Conservation (phyloP, 2,888 invertebrate genomes). For the Leptopilina drosophilae region DNA sequence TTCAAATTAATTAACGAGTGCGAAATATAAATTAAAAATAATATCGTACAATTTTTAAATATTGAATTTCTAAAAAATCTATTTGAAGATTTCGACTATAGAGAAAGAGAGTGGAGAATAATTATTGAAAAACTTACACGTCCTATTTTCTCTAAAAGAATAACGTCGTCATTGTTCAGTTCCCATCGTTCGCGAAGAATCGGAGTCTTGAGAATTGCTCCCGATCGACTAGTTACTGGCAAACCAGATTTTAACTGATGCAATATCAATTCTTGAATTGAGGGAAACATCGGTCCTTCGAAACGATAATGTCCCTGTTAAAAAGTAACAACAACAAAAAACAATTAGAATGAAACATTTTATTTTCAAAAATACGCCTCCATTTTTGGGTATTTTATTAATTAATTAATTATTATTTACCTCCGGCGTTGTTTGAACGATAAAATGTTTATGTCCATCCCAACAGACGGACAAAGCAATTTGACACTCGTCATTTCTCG, state of each 20-base stretch:
- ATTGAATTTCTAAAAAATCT: too few species aligned
- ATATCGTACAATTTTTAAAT: too few species aligned
- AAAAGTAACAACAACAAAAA: constrained; percentile 33
- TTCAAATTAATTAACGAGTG: too few species aligned
- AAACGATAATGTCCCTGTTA: constrained; percentile 92
- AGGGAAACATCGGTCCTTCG: constrained; percentile 95
- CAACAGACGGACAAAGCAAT: constrained; percentile 96
- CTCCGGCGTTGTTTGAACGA: constrained; percentile 95
- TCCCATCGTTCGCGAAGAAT: constrained; percentile 96
- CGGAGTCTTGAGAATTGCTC: constrained; percentile 91
- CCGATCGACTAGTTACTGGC: constrained; percentile 94
- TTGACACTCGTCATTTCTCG: constrained; percentile 93
- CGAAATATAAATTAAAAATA: too few species aligned
- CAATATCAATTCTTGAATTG: constrained; percentile 93
- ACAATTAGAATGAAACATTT: not conserved
- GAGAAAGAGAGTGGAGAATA: too few species aligned
- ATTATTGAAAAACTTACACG: constrained; percentile 81
- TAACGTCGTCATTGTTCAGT: constrained; percentile 95
- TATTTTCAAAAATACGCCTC: not conserved
- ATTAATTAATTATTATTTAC: constrained; percentile 76
- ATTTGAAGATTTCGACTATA: too few species aligned
- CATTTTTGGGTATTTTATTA: too few species aligned
- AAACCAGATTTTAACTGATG: constrained; percentile 92
- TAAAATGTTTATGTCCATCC: constrained; percentile 98
- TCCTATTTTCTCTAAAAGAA: constrained; percentile 94